A percentile compares a stretch with the other conserved stretches of the same genome.
These are phyloP conservation scores for Nomada lathburiana DNA, from an alignment of 2,888 invertebrate species.

Conservation along the genomic window DNA sequence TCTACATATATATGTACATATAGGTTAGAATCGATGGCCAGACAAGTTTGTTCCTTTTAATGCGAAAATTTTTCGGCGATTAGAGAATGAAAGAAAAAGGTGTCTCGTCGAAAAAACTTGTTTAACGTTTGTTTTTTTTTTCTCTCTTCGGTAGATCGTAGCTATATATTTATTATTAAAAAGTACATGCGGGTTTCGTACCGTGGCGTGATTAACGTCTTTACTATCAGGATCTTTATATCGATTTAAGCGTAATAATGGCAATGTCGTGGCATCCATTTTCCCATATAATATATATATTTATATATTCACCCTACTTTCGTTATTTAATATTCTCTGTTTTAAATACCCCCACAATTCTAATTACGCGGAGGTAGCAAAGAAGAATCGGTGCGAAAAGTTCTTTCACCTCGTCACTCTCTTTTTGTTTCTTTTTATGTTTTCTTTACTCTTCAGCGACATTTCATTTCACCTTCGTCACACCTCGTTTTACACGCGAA, in stretches of 20 bases:
- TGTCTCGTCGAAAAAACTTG: slow-evolving; percentile 39
- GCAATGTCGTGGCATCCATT: slow-evolving; percentile 67
- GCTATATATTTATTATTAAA: slow-evolving; percentile 62
- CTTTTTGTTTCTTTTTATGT: neutral
- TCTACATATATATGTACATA: too few species aligned
- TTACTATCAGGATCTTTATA: slow-evolving; percentile 66
- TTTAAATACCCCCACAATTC: neutral
- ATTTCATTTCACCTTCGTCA: slow-evolving; percentile 9
- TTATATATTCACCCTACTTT: neutral
- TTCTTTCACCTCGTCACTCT: neutral
- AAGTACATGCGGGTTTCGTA: slow-evolving; percentile 61
- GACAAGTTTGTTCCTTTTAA: neutral
- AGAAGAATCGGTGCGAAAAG: slow-evolving; percentile 51
- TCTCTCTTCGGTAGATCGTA: slow-evolving; percentile 41
- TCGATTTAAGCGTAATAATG: slow-evolving; percentile 73
- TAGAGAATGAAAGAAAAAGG: neutral
- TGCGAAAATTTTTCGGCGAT: neutral
- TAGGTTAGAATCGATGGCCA: neutral
- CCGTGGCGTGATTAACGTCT: slow-evolving; percentile 61
- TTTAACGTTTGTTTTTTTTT: neutral
- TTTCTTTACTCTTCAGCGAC: too few species aligned
- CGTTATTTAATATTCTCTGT: slow-evolving; percentile 6
- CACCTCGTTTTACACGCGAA: slow-evolving; percentile 45
- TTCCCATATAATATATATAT: neutral
- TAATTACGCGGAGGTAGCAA: slow-evolving; percentile 39